These are phyloP conservation scores for Halcyon senegalensis DNA, from an alignment of 2,113 vertebrate species.

Conservation along the genomic window DNA sequence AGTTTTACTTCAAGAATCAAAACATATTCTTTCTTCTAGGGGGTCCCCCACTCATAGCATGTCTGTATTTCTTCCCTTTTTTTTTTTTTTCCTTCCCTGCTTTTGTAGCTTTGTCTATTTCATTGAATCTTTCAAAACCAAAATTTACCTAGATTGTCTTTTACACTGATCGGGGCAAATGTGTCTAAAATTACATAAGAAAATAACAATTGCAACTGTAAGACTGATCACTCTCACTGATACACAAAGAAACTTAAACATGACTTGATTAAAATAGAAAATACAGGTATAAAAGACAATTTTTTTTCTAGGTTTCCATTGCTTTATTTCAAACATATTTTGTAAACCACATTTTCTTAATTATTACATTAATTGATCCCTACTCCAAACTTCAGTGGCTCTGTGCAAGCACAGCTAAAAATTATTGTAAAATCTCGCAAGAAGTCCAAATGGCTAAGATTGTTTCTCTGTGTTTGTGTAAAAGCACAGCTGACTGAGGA, in stretches of 20 bases:
- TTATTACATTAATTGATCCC: slow-evolving; percentile 62
- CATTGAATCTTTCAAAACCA: not conserved
- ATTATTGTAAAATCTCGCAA: not conserved
- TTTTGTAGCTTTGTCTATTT: not conserved
- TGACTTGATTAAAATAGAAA: not conserved
- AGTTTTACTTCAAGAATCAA: not conserved
- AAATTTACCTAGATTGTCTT: not conserved
- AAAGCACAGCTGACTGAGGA: not conserved
- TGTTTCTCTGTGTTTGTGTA: not conserved
- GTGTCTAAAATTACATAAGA: not conserved
- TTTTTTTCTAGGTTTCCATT: not conserved
- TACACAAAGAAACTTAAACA: not conserved
- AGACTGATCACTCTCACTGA: not conserved
- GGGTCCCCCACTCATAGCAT: too few species aligned
- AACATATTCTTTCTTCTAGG: too few species aligned
- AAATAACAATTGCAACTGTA: not conserved
- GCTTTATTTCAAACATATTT: not conserved
- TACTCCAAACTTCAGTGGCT: not conserved
- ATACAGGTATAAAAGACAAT: not conserved
- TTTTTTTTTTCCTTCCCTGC: too few species aligned
- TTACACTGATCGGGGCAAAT: not conserved
- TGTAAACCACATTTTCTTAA: slow-evolving; percentile 44
- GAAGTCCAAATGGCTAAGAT: not conserved
- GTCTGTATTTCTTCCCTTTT: too few species aligned
- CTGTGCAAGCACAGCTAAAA: not conserved